Percentiles rank a stretch among this genome's conserved stretches.
Evolutionary conservation across 1,140 invertebrate species (phyloP).

Genomic region (Pararge aegeria): DNA sequence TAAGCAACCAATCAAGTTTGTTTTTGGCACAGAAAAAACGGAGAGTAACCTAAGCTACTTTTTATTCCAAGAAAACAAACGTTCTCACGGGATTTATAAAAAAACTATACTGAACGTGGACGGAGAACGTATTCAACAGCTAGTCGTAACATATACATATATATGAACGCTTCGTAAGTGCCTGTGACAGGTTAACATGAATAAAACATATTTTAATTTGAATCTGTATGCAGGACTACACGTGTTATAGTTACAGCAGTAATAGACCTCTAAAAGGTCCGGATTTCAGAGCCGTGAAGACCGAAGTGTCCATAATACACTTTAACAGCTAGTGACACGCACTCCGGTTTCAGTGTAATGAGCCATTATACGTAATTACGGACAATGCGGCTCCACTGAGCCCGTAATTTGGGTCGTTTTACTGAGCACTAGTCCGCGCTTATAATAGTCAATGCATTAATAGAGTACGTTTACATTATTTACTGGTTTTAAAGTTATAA

Average conservation of each 20-base stretch:
- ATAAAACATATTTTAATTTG: too few species aligned
- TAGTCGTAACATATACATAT: too few species aligned
- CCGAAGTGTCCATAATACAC: slow-evolving; percentile 19
- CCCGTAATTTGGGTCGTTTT: slow-evolving; percentile 37
- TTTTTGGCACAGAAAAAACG: too few species aligned
- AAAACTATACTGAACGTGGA: too few species aligned
- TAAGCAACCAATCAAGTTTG: too few species aligned
- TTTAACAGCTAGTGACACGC: slow-evolving; percentile 27
- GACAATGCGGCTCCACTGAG: slow-evolving; percentile 36
- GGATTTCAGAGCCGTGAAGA: slow-evolving; percentile 16
- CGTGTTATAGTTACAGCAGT: not conserved
- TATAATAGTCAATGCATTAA: slow-evolving; percentile 8
- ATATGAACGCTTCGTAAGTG: too few species aligned
- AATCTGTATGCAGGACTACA: too few species aligned
- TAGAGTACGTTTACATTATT: not conserved
- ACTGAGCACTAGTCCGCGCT: slow-evolving; percentile 15
- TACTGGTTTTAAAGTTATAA: not conserved
- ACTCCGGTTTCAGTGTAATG: slow-evolving; percentile 44
- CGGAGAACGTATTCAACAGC: too few species aligned
- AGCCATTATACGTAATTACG: slow-evolving; percentile 45
- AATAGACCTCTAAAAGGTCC: not conserved
- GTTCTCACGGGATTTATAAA: too few species aligned
- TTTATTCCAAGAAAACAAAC: too few species aligned
- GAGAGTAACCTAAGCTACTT: too few species aligned
- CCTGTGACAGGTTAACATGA: too few species aligned